A percentile compares a stretch with the other conserved stretches of the same genome.
phyloP scores from a whole-genome alignment of 2,888 invertebrate species.

The Leucozona laternaria region DNA sequence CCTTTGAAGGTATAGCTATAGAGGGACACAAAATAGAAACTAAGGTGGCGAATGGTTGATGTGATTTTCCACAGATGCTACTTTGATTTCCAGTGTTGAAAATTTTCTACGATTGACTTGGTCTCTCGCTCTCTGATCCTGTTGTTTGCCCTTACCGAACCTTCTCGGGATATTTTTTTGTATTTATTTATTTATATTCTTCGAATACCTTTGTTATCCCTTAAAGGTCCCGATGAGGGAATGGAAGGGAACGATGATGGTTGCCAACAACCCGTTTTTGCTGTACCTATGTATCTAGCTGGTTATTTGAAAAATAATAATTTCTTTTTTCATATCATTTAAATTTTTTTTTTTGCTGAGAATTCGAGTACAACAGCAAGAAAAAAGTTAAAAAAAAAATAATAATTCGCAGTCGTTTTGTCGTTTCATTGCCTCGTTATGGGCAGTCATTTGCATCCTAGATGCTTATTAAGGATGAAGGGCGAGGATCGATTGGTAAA shows the following conservation, averaged over 20 bases:
- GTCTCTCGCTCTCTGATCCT: slow-evolving; percentile 51
- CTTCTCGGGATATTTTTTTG: slow-evolving; percentile 16
- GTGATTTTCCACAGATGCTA: slow-evolving; percentile 74
- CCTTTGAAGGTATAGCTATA: neutral
- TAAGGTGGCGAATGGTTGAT: slow-evolving; percentile 61
- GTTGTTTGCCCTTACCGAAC: slow-evolving; percentile 25
- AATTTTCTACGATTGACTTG: slow-evolving; percentile 68
- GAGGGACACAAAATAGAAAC: slow-evolving; percentile 5
- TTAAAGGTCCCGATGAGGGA: slow-evolving; percentile 24
- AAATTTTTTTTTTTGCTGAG: slow-evolving; percentile 23
- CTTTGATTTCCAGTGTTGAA: slow-evolving; percentile 66
- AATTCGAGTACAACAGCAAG: neutral
- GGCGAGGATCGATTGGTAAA: slow-evolving; percentile 72
- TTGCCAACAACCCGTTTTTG: slow-evolving; percentile 37
- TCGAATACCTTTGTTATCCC: slow-evolving; percentile 57
- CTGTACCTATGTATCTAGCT: slow-evolving; percentile 11
- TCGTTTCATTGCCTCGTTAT: slow-evolving; percentile 72
- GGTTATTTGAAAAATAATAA: slow-evolving; percentile 12
- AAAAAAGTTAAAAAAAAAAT: neutral
- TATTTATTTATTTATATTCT: slow-evolving; percentile 57
- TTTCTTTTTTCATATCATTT: neutral
- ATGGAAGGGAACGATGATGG: neutral
- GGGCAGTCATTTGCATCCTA: slow-evolving; percentile 72
- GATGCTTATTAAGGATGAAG: slow-evolving; percentile 67
- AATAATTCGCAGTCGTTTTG: slow-evolving; percentile 57